Base-by-base conservation (phyloP, 2,797 vertebrate species). In the Oreochromis grahami region DNA sequence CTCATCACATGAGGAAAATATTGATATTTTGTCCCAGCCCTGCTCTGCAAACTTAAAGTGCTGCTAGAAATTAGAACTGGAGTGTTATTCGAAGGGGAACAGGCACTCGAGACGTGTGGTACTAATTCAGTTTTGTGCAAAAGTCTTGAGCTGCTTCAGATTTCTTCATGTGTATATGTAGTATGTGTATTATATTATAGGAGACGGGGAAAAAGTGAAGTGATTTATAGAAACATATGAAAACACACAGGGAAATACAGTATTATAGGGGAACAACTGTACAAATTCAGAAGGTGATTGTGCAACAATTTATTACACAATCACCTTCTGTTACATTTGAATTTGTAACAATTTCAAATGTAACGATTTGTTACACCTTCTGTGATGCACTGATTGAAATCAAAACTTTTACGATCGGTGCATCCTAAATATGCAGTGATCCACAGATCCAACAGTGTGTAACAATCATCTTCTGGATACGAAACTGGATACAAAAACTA, bases 271-370 rank as follows among this genome's bases (percentile, higher is more conserved):
- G 32, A 36, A 36, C 17, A n/a, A 63, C 58, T 36, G 32, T 63
- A 3, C 58, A 63, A 36, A 36, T 63, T n/a, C 32, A 60, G 56
- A 34, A 60, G 2, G 3, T 60, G 56, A 60, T 58, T 58, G 56
- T 34, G 15, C 0, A 58, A 34, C 3, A 58, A 34, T 0, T 58
- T 58, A 0, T 58, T 58, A 0, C 53, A 0, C 53, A 56, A 1
- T 56, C 13, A 29, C 24, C 53, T 56, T 56, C 53, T 56, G 53
- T 29, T 56, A 29, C 13, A 29, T 56, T 56, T 56, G 24, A 56
- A 56, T 9, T 29, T 29, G 24, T 56, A 15, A 56, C 21, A 53
- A 26, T 14, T 53, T 53, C 4, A 53, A 53, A 53, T 53, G 52
- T 14, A 53, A 26, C 53, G 15, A 29, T 56, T 29, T 56, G 2